phyloP scores from a whole-genome alignment of 2,113 vertebrate species.

The Phyllostomus hastatus region DNA sequence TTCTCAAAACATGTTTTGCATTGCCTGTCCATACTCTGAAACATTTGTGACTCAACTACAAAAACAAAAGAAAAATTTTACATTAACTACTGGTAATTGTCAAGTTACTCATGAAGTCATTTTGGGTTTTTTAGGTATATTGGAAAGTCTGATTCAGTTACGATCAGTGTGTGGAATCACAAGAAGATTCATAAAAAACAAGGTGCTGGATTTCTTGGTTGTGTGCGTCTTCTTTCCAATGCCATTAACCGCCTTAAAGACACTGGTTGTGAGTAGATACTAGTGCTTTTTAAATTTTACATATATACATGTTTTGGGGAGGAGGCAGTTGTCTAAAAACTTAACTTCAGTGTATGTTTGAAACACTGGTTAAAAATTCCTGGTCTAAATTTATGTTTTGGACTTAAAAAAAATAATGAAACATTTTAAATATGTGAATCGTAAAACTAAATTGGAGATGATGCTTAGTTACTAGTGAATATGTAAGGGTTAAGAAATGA shows the following conservation, averaged over 20 bases:
- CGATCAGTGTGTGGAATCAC: constrained; percentile 99
- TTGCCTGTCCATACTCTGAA: not conserved
- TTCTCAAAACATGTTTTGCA: constrained; percentile 16
- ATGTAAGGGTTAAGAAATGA: not conserved
- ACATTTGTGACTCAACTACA: constrained; percentile 14
- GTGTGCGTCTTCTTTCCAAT: constrained; percentile 97
- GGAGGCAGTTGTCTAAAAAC: not conserved
- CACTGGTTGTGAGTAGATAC: constrained; percentile 95
- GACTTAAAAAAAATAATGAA: not conserved
- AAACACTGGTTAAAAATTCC: constrained; percentile 36
- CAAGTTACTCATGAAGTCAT: constrained; percentile 33
- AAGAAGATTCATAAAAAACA: constrained; percentile 99
- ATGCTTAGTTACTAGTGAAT: constrained; percentile 20
- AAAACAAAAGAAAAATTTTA: constrained; percentile 39
- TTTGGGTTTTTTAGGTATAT: constrained; percentile 89
- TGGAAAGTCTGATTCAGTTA: constrained; percentile 98
- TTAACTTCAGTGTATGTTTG: not conserved
- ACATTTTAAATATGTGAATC: not conserved
- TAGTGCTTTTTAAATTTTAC: not conserved
- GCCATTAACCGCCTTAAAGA: constrained; percentile 99
- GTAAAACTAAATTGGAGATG: constrained; percentile 3
- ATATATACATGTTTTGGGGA: not conserved
- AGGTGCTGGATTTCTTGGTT: constrained; percentile 98
- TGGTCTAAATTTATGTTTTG: constrained; percentile 30
- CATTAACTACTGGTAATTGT: not conserved